A percentile compares a stretch with the other conserved stretches of the same genome.
phyloP scores from a whole-genome alignment of 2,113 vertebrate species.

The Paratilapia polleni region DNA sequence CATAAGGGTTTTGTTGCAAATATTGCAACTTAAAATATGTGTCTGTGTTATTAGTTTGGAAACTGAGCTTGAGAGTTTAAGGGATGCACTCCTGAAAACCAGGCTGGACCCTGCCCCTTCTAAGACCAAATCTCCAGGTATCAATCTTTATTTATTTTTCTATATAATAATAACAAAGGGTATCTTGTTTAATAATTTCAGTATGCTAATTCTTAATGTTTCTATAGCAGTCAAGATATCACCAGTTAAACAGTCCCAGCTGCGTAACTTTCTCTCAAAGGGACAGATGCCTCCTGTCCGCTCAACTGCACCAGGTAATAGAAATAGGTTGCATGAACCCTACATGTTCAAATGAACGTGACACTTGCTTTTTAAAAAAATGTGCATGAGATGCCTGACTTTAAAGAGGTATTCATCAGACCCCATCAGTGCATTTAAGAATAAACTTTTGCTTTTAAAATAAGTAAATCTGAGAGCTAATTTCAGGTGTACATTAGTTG shows the following conservation, averaged over 20 bases:
- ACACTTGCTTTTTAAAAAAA: neutral
- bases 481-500: neutral
- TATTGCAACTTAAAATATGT: neutral
- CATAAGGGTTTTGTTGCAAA: neutral
- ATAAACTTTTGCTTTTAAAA: neutral
- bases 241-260: conserved; percentile 87
- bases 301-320: conserved; percentile 94
- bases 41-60: conserved; percentile 82
- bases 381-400: neutral
- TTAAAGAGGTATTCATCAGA: neutral
- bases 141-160: neutral
- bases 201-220: neutral
- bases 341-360: neutral
- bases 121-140: conserved; percentile 84
- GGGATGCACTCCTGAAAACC: conserved; percentile 86
- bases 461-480: neutral
- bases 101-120: conserved; percentile 81
- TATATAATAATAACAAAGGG: neutral
- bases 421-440: neutral
- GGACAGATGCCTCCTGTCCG: conserved; percentile 91
- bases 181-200: neutral
- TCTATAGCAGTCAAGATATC: conserved; percentile 86
- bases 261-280: conserved; percentile 95
- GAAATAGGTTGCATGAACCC: neutral
- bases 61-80: conserved; percentile 89